Evolutionary conservation across 2,888 invertebrate species (phyloP).

Genomic region (Stenoptilia bipunctidactyla): DNA sequence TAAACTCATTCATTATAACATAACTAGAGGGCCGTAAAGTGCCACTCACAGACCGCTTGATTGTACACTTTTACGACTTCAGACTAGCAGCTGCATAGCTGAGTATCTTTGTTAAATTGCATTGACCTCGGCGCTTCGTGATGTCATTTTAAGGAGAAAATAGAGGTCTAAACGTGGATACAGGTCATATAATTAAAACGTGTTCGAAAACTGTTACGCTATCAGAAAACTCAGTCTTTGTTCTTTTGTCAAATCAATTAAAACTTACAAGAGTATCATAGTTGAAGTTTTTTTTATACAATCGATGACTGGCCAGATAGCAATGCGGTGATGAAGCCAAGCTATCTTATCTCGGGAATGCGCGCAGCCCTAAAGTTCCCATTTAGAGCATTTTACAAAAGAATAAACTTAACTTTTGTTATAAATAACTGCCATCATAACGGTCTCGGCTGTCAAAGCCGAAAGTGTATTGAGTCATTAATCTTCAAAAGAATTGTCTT

Average conservation of each 20-base stretch:
- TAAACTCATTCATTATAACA: constrained; percentile 59
- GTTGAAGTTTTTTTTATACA: not conserved
- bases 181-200: too few species aligned
- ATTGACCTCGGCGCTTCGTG: constrained; percentile 39
- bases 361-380: constrained; percentile 49
- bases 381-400: constrained; percentile 55
- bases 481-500: constrained; percentile 27
- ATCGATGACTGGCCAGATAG: constrained; percentile 47
- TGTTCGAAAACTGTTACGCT: too few species aligned
- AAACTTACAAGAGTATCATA: too few species aligned
- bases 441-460: constrained; percentile 23
- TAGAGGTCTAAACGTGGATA: not conserved
- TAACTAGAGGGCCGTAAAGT: constrained; percentile 45
- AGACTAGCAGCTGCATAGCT: constrained; percentile 54
- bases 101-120: constrained; percentile 49
- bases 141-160: constrained; percentile 6
- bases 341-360: constrained; percentile 62
- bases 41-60: constrained; percentile 43
- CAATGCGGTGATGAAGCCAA: constrained; percentile 30
- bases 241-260: too few species aligned
- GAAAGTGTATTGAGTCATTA: constrained; percentile 22
- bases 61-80: constrained; percentile 56
- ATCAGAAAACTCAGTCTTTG: too few species aligned
- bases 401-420: constrained; percentile 38
- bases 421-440: constrained; percentile 40